These are phyloP conservation scores for Oryzias dopingdopingensis DNA, from an alignment of 2,797 vertebrate genomes.

Conservation along the genomic window DNA sequence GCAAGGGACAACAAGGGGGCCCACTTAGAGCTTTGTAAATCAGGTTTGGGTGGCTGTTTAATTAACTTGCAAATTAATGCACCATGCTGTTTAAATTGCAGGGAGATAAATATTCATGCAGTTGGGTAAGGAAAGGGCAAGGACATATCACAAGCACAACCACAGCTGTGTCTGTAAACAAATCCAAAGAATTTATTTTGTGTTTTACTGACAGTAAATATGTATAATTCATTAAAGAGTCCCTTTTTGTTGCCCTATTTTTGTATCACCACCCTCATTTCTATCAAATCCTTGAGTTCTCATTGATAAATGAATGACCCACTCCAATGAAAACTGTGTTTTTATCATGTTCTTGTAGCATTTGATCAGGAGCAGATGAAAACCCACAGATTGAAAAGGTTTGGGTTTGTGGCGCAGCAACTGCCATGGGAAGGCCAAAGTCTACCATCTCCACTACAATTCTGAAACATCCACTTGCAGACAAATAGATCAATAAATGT, in stretches of 20 bases:
- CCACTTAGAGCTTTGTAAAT: slow-evolving; percentile 69
- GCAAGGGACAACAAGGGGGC: slow-evolving; percentile 28
- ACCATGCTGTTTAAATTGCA: slow-evolving; percentile 64
- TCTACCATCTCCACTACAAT: too few relatives aligned
- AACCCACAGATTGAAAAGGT: too few relatives aligned
- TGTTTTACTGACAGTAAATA: too few relatives aligned
- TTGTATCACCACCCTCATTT: background rate
- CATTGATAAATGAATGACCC: too few relatives aligned
- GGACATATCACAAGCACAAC: slow-evolving; percentile 49
- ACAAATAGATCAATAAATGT: too few relatives aligned
- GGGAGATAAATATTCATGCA: slow-evolving; percentile 70
- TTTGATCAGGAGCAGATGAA: too few relatives aligned
- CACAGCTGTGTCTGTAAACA: slow-evolving; percentile 43
- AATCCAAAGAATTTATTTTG: slow-evolving; percentile 38
- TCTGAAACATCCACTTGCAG: too few relatives aligned
- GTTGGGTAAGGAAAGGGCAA: slow-evolving; percentile 64
- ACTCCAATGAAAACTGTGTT: too few relatives aligned
- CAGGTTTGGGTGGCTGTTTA: slow-evolving; percentile 60
- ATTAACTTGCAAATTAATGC: slow-evolving; percentile 78
- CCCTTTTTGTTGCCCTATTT: slow-evolving; percentile 30
- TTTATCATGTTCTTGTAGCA: too few relatives aligned
- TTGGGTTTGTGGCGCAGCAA: too few relatives aligned
- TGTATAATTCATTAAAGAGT: slow-evolving; percentile 5
- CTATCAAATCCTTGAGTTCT: too few relatives aligned
- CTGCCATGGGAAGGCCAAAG: too few relatives aligned